Conservation (phyloP, 2,797 vertebrate species). For the Acanthopagrus latus region DNA sequence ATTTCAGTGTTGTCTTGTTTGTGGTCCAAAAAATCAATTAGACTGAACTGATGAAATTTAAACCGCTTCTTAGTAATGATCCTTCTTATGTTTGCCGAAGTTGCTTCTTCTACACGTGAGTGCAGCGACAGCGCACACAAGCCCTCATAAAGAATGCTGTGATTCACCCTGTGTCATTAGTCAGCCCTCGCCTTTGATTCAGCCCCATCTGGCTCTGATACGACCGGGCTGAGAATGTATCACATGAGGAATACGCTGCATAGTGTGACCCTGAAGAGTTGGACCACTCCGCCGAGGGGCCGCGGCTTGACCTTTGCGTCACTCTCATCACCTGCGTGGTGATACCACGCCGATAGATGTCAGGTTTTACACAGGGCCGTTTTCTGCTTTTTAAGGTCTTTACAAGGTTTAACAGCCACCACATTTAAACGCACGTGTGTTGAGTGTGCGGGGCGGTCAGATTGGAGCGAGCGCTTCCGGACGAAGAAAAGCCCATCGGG, state of each 20-base stretch:
- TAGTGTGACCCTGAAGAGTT: slow-evolving; percentile 35
- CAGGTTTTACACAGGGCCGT: slow-evolving; percentile 54
- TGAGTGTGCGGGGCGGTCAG: slow-evolving; percentile 18
- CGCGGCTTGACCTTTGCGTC: slow-evolving; percentile 53
- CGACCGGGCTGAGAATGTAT: slow-evolving; percentile 51
- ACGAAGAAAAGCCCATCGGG: slow-evolving; percentile 62
- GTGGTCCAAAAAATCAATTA: neutral
- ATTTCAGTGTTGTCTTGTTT: neutral
- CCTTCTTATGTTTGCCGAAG: neutral
- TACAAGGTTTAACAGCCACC: slow-evolving; percentile 52
- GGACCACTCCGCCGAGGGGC: slow-evolving; percentile 36
- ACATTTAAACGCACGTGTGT: slow-evolving; percentile 46
- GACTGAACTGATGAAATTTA: neutral
- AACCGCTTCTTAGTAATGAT: neutral
- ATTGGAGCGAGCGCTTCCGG: slow-evolving; percentile 38
- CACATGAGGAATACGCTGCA: slow-evolving; percentile 66
- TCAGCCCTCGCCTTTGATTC: slow-evolving; percentile 78
- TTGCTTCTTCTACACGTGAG: slow-evolving; percentile 25
- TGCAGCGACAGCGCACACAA: slow-evolving; percentile 16
- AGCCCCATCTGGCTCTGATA: slow-evolving; percentile 73
- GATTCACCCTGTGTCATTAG: slow-evolving; percentile 79
- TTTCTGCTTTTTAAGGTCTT: slow-evolving; percentile 61
- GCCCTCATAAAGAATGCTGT: slow-evolving; percentile 50
- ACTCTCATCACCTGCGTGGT: slow-evolving; percentile 40
- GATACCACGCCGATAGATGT: slow-evolving; percentile 26